Evolutionary conservation across 2,113 vertebrate genomes (phyloP).

Genomic region (Pterophyllum scalare): DNA sequence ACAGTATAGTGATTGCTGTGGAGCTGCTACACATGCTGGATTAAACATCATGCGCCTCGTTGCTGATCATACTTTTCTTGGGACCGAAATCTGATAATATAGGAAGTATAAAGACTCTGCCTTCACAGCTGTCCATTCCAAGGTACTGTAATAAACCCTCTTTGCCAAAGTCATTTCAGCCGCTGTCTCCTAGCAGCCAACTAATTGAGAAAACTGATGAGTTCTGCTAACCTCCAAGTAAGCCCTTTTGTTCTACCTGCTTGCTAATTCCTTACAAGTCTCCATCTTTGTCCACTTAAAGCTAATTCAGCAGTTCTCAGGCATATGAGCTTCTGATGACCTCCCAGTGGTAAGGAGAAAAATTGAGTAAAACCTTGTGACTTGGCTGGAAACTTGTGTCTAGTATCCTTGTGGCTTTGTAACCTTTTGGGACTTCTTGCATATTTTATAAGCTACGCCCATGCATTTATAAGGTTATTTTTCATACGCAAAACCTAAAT

Average conservation of each 20-base stretch:
- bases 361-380: slow-evolving; percentile 14
- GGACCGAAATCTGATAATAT: slow-evolving; percentile 15
- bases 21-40: neutral
- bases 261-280: slow-evolving; percentile 54
- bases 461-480: neutral
- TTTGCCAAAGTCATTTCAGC: slow-evolving; percentile 38
- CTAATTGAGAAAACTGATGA: slow-evolving; percentile 61
- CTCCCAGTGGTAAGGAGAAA: slow-evolving; percentile 30
- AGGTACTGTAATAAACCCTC: slow-evolving; percentile 37
- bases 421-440: neutral
- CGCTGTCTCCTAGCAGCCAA: slow-evolving; percentile 31
- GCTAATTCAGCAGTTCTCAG: slow-evolving; percentile 51
- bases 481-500: neutral
- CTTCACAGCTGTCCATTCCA: slow-evolving; percentile 11
- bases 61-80: slow-evolving; percentile 6
- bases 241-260: slow-evolving; percentile 59
- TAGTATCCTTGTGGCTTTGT: neutral
- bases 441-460: neutral
- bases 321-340: slow-evolving; percentile 49
- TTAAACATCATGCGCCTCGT: slow-evolving; percentile 2
- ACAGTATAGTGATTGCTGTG: neutral
- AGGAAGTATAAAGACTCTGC: slow-evolving; percentile 19
- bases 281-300: slow-evolving; percentile 50
- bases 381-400: slow-evolving; percentile 4
- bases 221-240: slow-evolving; percentile 42